Evolutionary conservation across 2,113 vertebrate species (phyloP).

Genomic region (Cyprinodon brontotheroides): DNA sequence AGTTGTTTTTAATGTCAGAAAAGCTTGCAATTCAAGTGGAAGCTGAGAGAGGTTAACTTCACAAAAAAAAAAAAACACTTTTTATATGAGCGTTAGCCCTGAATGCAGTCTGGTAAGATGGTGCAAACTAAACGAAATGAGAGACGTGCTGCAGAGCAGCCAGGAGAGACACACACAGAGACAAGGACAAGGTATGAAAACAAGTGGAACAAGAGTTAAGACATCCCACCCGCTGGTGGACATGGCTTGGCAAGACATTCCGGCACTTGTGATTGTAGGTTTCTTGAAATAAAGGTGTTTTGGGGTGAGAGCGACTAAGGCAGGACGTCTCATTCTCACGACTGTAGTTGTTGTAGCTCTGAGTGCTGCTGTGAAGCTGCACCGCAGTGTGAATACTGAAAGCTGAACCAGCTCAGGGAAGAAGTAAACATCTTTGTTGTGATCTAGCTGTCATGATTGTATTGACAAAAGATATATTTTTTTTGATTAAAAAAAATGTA

Average conservation of each 20-base stretch:
- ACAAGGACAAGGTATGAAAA: constrained; percentile 52
- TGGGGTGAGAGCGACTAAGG: constrained; percentile 64
- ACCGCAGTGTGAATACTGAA: constrained; percentile 25
- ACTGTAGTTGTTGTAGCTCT: constrained; percentile 15
- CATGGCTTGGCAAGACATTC: constrained; percentile 80
- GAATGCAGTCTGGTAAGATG: constrained; percentile 61
- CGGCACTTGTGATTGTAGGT: constrained; percentile 82
- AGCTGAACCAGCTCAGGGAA: constrained; percentile 53
- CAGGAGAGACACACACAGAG: constrained; percentile 43
- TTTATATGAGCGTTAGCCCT: constrained; percentile 55
- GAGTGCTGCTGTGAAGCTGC: constrained; percentile 33
- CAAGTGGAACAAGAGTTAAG: constrained; percentile 72
- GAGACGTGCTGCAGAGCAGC: constrained; percentile 38
- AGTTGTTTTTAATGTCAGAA: constrained; percentile 61
- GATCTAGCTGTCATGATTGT: constrained; percentile 35
- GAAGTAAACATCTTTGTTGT: constrained; percentile 75
- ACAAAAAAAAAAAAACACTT: constrained; percentile 34
- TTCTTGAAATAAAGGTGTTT: constrained; percentile 53
- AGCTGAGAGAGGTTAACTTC: constrained; percentile 52
- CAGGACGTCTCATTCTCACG: constrained; percentile 58
- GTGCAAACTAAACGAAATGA: constrained; percentile 59
- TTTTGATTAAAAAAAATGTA: constrained; percentile 32
- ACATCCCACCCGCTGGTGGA: constrained; percentile 72
- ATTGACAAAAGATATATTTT: constrained; percentile 28
- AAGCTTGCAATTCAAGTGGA: constrained; percentile 63